Conservation (phyloP, 2,888 invertebrate species). For the Dolomedes plantarius region DNA sequence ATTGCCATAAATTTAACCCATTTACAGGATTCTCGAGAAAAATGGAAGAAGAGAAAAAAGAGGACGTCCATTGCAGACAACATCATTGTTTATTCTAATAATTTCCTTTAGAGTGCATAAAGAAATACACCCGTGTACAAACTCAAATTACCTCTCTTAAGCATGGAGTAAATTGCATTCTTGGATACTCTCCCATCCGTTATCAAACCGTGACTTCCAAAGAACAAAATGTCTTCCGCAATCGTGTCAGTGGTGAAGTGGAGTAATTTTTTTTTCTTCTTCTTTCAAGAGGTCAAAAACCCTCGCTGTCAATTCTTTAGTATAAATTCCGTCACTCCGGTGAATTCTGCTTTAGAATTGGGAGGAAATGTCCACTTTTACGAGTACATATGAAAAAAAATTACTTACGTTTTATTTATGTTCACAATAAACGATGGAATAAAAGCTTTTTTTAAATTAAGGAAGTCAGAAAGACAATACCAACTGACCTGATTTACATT, state of each 20-base stretch:
- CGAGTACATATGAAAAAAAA: not conserved
- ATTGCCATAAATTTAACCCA: slow-evolving; percentile 1
- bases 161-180: slow-evolving; percentile 21
- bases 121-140: slow-evolving; percentile 33
- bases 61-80: not conserved
- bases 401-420: not conserved
- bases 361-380: slow-evolving; percentile 1
- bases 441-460: not conserved
- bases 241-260: slow-evolving; percentile 61
- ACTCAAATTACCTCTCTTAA: slow-evolving; percentile 30
- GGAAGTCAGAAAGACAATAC: not conserved
- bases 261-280: not conserved
- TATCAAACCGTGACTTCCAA: slow-evolving; percentile 37
- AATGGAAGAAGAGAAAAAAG: not conserved
- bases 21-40: no score
- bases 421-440: slow-evolving; percentile 10
- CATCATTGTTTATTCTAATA: slow-evolving; percentile 62
- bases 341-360: not conserved
- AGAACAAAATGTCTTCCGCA: slow-evolving; percentile 49
- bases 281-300: slow-evolving; percentile 57
- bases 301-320: not conserved
- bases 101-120: slow-evolving; percentile 47
- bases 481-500: no score
- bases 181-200: slow-evolving; percentile 40
- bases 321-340: not conserved